Evolutionary conservation across 2,797 vertebrate species (phyloP).

Genomic region (Lateolabrax maculatus): DNA sequence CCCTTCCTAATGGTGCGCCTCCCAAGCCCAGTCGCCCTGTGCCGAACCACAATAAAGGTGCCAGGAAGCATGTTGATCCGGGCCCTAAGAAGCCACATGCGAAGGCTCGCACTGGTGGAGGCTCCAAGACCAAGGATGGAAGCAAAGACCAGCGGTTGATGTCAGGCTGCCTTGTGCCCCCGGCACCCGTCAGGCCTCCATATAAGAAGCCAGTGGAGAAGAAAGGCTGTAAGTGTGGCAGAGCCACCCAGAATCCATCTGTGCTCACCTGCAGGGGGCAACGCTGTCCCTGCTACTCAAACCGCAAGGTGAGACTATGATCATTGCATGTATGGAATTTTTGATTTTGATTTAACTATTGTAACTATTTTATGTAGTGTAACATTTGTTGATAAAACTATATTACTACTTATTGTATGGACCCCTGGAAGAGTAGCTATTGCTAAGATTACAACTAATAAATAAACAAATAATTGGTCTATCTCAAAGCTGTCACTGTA

Average conservation of each 20-base stretch:
- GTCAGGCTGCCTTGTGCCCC: conserved; percentile 89
- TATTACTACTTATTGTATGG: background rate
- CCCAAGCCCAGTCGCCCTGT: conserved; percentile 93
- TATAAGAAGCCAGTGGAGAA: conserved; percentile 99
- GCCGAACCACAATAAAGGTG: conserved; percentile 91
- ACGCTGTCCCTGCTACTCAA: conserved; percentile 98
- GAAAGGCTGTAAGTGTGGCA: conserved; percentile 99
- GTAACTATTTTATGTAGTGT: background rate
- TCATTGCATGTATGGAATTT: background rate
- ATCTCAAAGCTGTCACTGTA: background rate
- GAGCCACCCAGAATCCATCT: conserved; percentile 99
- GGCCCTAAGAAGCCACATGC: conserved; percentile 94
- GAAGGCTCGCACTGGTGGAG: conserved; percentile 88
- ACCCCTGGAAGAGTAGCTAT: background rate
- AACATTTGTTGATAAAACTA: background rate
- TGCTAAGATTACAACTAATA: background rate
- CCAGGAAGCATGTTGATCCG: conserved; percentile 93
- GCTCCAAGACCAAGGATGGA: conserved; percentile 91
- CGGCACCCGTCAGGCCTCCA: conserved; percentile 94
- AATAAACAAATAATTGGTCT: background rate
- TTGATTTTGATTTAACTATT: background rate
- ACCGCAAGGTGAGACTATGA: conserved; percentile 89
- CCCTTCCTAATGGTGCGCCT: conserved; percentile 89
- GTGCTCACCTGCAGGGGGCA: conserved; percentile 99
- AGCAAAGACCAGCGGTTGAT: conserved; percentile 84